phyloP scores from a whole-genome alignment of 2,888 invertebrate genomes.

The Petrolisthes cinctipes region DNA sequence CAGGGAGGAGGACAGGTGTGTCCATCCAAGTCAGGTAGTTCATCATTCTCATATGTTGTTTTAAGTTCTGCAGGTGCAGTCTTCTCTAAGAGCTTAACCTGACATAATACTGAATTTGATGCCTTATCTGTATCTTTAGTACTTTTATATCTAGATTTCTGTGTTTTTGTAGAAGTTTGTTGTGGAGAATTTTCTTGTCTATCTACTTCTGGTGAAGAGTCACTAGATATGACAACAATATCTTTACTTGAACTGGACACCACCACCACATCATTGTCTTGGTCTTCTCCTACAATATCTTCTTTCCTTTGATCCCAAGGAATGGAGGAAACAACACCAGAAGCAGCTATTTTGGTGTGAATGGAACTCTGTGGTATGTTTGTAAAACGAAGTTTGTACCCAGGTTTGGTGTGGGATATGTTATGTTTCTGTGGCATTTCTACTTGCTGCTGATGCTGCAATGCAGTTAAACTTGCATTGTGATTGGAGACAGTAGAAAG shows the following conservation, averaged over 20 bases:
- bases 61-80: no score
- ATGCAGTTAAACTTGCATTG: no score
- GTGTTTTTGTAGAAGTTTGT: no score
- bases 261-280: constrained; percentile 25
- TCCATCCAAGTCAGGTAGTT: constrained; percentile 24
- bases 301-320: neutral
- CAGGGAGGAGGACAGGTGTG: neutral
- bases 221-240: constrained; percentile 31
- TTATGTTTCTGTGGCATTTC: no score
- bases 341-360: neutral
- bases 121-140: no score
- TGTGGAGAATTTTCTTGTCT: neutral
- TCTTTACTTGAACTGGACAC: neutral
- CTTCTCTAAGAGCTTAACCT: no score
- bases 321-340: neutral
- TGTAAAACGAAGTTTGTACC: no score
- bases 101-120: no score
- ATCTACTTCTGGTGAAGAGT: constrained; percentile 29
- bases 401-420: no score
- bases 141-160: no score
- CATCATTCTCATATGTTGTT: neutral
- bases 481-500: no score
- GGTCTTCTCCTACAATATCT: neutral
- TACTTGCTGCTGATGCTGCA: no score
- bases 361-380: neutral